Evolutionary conservation across 2,888 invertebrate genomes (phyloP).

Genomic region (Synanthedon tipuliformis): DNA sequence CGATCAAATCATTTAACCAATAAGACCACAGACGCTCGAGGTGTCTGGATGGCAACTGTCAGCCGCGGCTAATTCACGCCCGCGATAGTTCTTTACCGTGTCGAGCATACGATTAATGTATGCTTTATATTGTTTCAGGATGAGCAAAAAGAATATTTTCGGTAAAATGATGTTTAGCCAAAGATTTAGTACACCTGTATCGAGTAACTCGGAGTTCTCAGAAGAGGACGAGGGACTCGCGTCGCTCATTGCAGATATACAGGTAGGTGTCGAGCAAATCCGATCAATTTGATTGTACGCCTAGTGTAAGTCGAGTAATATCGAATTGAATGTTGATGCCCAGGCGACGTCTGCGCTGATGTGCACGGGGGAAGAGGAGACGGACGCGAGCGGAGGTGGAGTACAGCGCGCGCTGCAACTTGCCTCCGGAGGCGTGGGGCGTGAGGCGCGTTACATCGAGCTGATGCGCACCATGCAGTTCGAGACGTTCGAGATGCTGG

Average conservation of each 20-base stretch:
- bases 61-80: no score
- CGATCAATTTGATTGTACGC: background rate
- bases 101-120: no score
- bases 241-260: conserved; percentile 90
- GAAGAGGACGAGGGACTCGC: conserved; percentile 93
- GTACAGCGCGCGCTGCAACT: conserved; percentile 15
- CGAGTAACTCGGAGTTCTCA: conserved; percentile 70
- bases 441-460: conserved; percentile 78
- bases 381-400: conserved; percentile 40
- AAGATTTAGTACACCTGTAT: conserved; percentile 49
- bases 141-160: conserved; percentile 73
- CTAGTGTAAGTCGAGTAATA: background rate
- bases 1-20: no score
- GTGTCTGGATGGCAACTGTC: no score
- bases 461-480: conserved; percentile 92
- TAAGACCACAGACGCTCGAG: no score
- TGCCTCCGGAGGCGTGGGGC: conserved; percentile 35
- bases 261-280: conserved; percentile 45
- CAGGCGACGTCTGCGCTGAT: conserved; percentile 60
- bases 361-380: conserved; percentile 43
- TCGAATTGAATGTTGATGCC: background rate
- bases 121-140: conserved; percentile 36
- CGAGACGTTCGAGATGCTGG: conserved; percentile 92
- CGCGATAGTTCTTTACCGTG: no score
- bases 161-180: conserved; percentile 67